Evolutionary conservation across 2,888 invertebrate genomes (phyloP).

Genomic region (Heliothis peltigera): DNA sequence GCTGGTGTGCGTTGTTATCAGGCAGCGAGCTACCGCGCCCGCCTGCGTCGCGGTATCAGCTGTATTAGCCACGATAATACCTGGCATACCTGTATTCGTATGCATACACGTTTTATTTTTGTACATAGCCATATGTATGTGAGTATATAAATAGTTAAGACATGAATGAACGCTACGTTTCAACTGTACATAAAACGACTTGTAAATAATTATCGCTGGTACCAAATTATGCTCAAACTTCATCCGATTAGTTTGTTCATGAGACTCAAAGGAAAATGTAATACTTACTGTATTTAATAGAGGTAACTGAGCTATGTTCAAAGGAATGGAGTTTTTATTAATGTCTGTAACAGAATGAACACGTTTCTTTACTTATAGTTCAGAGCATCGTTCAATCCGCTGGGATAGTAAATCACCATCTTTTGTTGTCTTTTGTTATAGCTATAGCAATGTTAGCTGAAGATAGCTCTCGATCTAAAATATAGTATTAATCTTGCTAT

Average conservation of each 20-base stretch:
- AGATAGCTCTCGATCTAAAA: constrained; percentile 9
- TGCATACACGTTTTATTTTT: constrained; percentile 60
- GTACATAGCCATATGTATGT: constrained; percentile 41
- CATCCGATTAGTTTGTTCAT: constrained; percentile 17
- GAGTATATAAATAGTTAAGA: constrained; percentile 57
- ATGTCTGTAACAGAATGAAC: constrained; percentile 5
- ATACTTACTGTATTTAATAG: neutral
- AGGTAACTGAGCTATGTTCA: constrained; percentile 6
- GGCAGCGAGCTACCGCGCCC: constrained; percentile 70
- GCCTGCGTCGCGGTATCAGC: constrained; percentile 81
- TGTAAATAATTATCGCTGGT: constrained; percentile 41
- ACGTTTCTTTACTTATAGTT: constrained; percentile 5
- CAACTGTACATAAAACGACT: constrained; percentile 45
- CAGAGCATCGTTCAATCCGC: constrained; percentile 18
- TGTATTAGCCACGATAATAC: constrained; percentile 78
- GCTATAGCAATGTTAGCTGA: constrained; percentile 5
- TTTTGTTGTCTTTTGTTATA: constrained; percentile 27
- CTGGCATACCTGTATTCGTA: constrained; percentile 76
- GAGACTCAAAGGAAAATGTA: constrained; percentile 13
- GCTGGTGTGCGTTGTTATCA: constrained; percentile 69
- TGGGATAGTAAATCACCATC: constrained; percentile 25
- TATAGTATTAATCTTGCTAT: constrained; percentile 8
- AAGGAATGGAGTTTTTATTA: constrained; percentile 29
- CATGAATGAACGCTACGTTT: constrained; percentile 71
- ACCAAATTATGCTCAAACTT: constrained; percentile 15